Evolutionary conservation across 2,797 vertebrate species (phyloP).

Genomic region (Halcyon leucocephala): DNA sequence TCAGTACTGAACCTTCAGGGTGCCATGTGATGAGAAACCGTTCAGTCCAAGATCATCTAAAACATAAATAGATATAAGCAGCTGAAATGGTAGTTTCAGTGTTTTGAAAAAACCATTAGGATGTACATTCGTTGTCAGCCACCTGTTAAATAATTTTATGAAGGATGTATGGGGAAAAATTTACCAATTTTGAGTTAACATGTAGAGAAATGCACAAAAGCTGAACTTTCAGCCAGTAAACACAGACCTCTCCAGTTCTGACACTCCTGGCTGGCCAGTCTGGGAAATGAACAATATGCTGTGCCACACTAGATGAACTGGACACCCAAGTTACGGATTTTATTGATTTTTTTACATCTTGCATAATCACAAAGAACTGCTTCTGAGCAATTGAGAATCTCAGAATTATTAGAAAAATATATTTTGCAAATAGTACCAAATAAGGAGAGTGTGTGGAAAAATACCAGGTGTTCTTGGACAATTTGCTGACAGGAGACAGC

Average conservation of each 20-base stretch:
- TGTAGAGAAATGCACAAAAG: neutral
- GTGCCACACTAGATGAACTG: fast-evolving
- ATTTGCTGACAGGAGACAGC: neutral
- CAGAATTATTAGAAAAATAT: neutral
- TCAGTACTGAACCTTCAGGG: neutral
- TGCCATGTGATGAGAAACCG: neutral
- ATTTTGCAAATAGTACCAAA: conserved; percentile 25
- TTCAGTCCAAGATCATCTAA: neutral
- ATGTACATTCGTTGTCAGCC: neutral
- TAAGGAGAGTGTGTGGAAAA: neutral
- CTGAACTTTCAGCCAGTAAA: neutral
- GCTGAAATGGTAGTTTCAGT: neutral
- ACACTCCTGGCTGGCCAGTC: neutral
- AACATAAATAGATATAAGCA: neutral
- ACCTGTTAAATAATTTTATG: neutral
- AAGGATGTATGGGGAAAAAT: neutral
- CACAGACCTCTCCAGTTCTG: neutral
- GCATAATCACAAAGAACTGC: neutral
- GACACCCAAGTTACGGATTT: neutral
- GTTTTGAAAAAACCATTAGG: neutral
- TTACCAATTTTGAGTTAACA: neutral
- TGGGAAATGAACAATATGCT: neutral
- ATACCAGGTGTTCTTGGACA: conserved; percentile 7
- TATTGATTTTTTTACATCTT: neutral
- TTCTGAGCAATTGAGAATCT: neutral